Evolutionary conservation across 2,888 invertebrate species (phyloP), one percentile per base, ranked within the genome.

Genomic region (Drosophila subsilvestris): DNA sequence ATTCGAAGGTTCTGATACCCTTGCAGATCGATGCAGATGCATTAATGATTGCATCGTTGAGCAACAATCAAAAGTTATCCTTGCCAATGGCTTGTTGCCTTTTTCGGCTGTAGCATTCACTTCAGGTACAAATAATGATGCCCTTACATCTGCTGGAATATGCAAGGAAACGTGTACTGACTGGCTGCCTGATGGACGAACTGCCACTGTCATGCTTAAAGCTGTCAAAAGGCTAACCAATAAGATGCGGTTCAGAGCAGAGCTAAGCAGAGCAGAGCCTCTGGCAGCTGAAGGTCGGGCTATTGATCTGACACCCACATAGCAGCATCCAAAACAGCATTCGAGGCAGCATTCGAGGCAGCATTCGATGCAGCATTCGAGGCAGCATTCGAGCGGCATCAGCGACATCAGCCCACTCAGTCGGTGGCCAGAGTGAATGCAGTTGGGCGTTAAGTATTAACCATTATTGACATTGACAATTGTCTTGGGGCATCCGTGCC

Each of bases 381-480:
- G 27, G 27, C 9, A 2, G 27, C 27, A 9, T 27, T 27, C 9
- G 27, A 27, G 27, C 27, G 9, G 27, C 27, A 37, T 37, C 37
- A 37, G 37, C 37, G 37, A 37, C 37, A 37, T 14, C 14, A 37
- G 5, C 14, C 14, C 32, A 37, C 14, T n/a, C 25, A 50, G n/a
- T 20, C 47, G 51, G 49, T 50, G 18, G 27, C 54, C 8, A 25
- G 9, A 37, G 43, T 2, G 22, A 49, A 69, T 42, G 50, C 61
- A 45, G 68, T 51, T 49, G 45, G 66, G 54, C 45, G 59, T 56
- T 78, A 78, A 84, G 76, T 75, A 86, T 88, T 88, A 84, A 86
- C 80, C 74, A 83, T 83, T 87, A 87, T 88, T 84, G 84, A 84
- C 84, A 88, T 88, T 88, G 89, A 84, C 88, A 86, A 84, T 84